phyloP scores from a whole-genome alignment of 2,113 vertebrate species.

The Charadrius vociferus region DNA sequence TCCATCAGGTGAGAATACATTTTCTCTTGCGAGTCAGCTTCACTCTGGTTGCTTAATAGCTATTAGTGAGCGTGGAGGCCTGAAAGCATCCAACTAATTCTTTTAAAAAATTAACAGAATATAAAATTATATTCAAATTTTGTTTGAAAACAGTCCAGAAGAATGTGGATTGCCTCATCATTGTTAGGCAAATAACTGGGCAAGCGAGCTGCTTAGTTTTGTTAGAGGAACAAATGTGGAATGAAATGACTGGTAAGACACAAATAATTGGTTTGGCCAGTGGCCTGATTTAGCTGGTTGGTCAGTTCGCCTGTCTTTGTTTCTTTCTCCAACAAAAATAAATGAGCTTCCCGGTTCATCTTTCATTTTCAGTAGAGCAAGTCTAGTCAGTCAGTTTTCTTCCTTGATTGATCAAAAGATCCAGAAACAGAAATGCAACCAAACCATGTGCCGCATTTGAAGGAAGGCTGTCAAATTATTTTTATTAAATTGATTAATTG shows the following conservation, averaged over 20 bases:
- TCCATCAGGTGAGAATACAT: constrained; percentile 2
- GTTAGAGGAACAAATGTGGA: not conserved
- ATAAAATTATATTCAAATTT: not conserved
- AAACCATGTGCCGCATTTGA: constrained; percentile 2
- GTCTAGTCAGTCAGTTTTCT: constrained; percentile 26
- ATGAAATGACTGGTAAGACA: constrained; percentile 26
- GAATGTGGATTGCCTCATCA: not conserved
- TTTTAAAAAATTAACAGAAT: not conserved
- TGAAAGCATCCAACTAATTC: not conserved
- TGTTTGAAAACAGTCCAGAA: constrained; percentile 22
- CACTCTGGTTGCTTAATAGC: not conserved
- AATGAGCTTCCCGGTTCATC: constrained; percentile 10
- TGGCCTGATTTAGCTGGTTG: constrained; percentile 27
- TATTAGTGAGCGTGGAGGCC: not conserved
- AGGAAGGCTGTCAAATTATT: not conserved
- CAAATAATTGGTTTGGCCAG: constrained; percentile 64
- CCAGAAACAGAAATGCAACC: constrained; percentile 28
- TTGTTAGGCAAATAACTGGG: constrained; percentile 16
- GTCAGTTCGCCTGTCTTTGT: constrained; percentile 48
- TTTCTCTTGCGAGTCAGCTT: constrained; percentile 5
- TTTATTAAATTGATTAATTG: constrained; percentile 5
- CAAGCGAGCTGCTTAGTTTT: not conserved
- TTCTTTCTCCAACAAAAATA: constrained; percentile 59
- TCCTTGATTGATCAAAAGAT: constrained; percentile 14
- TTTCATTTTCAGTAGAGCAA: constrained; percentile 43